Conservation (phyloP, 30 jellyfish, hydroid and myxozoan genomes). For the Hydra vulgaris region DNA sequence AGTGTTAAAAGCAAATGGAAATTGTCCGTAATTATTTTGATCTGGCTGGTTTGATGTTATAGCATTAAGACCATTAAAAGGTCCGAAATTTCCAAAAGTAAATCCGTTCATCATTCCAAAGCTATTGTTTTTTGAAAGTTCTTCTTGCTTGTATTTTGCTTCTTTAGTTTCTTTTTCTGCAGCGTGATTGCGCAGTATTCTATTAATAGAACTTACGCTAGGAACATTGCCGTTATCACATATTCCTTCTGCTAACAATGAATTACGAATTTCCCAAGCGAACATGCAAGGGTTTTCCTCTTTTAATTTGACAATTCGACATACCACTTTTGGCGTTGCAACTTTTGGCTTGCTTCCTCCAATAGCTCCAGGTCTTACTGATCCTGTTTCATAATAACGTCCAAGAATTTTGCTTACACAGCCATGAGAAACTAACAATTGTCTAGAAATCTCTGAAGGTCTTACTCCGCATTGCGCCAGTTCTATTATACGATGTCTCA, state of each 20-base stretch:
- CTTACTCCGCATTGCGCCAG: slow-evolving; percentile 99
- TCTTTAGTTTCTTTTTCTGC: slow-evolving; percentile 96
- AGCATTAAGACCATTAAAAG: slow-evolving; percentile 64
- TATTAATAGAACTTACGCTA: slow-evolving; percentile 86
- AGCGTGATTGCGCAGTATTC: slow-evolving; percentile 90
- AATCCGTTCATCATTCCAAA: slow-evolving; percentile 78
- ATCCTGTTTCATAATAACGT: slow-evolving; percentile 94
- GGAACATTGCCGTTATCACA: slow-evolving; percentile 93
- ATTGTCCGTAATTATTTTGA: slow-evolving; percentile 34
- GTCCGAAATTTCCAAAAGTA: slow-evolving; percentile 83
- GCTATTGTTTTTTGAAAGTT: slow-evolving; percentile 77
- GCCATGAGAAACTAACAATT: slow-evolving; percentile 91
- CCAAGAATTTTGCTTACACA: slow-evolving; percentile 98
- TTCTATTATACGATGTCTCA: slow-evolving; percentile 96
- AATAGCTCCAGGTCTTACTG: slow-evolving; percentile 98
- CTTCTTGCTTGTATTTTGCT: slow-evolving; percentile 91
- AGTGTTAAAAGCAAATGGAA: slow-evolving; percentile 86
- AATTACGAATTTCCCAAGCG: slow-evolving; percentile 95
- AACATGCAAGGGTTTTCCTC: slow-evolving; percentile 98
- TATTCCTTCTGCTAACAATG: slow-evolving; percentile 78
- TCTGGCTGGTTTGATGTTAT: slow-evolving; percentile 45
- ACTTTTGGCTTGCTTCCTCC: slow-evolving; percentile 99
- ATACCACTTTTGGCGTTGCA: slow-evolving; percentile 95
- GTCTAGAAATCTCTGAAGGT: slow-evolving; percentile 94
- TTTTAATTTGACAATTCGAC: slow-evolving; percentile 83